These are phyloP conservation scores for Pseudorhiza aurosa DNA, from an alignment of 30 jellyfish, hydroid and myxozoan species.

Conservation along the genomic window DNA sequence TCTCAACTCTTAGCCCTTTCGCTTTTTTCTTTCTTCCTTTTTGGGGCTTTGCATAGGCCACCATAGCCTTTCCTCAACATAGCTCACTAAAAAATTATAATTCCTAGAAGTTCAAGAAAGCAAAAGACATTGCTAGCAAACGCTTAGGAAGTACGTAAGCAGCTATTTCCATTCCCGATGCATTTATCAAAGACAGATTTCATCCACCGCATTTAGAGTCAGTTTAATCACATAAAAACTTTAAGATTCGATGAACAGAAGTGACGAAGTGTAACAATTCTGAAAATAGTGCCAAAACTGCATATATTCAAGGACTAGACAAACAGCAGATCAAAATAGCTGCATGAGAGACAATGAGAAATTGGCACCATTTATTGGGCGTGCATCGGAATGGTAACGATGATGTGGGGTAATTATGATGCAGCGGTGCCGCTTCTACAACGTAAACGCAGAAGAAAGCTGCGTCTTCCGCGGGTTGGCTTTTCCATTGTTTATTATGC, in stretches of 20 bases:
- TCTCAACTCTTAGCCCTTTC: no score
- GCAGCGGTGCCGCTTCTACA: neutral
- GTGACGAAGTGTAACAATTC: conserved; percentile 24
- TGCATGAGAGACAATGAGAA: neutral
- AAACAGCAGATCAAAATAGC: conserved; percentile 1
- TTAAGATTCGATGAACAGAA: neutral
- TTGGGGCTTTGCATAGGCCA: no score
- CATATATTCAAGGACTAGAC: neutral
- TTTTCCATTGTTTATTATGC: neutral
- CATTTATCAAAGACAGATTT: no score
- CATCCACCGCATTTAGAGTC: no score
- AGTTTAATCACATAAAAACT: no score
- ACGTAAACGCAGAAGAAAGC: neutral
- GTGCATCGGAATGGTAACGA: neutral
- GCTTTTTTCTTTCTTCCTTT: no score
- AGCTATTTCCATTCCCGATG: no score
- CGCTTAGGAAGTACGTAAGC: no score
- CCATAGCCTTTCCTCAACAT: no score
- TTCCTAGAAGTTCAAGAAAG: no score
- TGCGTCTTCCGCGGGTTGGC: neutral
- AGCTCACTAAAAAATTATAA: no score
- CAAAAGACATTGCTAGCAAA: no score
- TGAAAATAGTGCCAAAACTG: conserved; percentile 9
- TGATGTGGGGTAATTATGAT: neutral
- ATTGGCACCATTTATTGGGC: neutral